phyloP scores from a whole-genome alignment of 2,797 vertebrate species.

The Philypnodon macrostomus region DNA sequence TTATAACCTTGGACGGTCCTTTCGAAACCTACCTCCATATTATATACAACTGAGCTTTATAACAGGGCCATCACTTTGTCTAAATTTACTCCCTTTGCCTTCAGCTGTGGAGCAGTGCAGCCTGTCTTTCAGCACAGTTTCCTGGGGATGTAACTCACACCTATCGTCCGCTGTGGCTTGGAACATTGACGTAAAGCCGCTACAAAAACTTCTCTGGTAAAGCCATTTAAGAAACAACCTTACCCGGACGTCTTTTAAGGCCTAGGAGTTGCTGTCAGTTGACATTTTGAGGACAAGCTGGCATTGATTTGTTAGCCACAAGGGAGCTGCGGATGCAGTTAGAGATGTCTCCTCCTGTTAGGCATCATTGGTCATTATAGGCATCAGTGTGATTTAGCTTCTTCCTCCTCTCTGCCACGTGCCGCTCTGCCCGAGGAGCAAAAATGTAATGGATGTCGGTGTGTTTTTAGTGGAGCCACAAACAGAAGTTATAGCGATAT shows the following conservation, averaged over 20 bases:
- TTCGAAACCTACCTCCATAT: no score
- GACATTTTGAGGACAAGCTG: constrained; percentile 66
- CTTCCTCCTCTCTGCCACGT: constrained; percentile 7
- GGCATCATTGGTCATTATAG: constrained; percentile 60
- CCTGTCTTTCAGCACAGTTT: constrained; percentile 41
- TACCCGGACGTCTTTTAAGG: constrained; percentile 45
- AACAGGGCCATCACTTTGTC: constrained; percentile 5
- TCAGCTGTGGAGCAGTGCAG: constrained; percentile 4
- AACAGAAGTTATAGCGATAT: constrained; percentile 11
- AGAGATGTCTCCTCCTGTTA: constrained; percentile 56
- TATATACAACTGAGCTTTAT: not conserved
- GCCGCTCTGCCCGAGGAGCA: constrained; percentile 29
- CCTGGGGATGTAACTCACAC: constrained; percentile 40
- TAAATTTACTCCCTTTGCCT: constrained; percentile 6
- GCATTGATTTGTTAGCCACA: constrained; percentile 61
- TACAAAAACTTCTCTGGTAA: constrained; percentile 36
- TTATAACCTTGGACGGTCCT: no score
- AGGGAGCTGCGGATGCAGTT: constrained; percentile 47
- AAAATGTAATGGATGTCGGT: constrained; percentile 35
- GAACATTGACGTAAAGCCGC: constrained; percentile 32
- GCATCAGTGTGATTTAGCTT: constrained; percentile 57
- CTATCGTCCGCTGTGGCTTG: constrained; percentile 22
- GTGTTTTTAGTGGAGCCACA: constrained; percentile 19
- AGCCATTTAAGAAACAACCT: constrained; percentile 59
- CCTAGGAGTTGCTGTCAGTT: constrained; percentile 45